Base-by-base conservation (phyloP, 2,888 invertebrate species). In the Agrilus biguttatus region DNA sequence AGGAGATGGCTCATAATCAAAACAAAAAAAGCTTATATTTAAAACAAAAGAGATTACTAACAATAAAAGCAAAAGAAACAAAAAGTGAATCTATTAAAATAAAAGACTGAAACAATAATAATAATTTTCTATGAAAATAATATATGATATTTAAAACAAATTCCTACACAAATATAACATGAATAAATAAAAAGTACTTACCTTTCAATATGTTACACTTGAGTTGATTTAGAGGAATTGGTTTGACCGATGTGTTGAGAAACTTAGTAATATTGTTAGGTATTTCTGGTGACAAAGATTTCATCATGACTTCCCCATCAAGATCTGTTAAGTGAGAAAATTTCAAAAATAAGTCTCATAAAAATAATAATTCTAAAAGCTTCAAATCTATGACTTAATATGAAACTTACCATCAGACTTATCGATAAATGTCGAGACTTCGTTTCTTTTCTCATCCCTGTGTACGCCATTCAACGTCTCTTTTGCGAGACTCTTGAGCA, bases 141-240 rank as follows among this genome's bases (percentile, higher is more conserved):
- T 19, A 4, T 19, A 19, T 19, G 2, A 19, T 19, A 19, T 19
- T 19, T 19, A 19, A 19, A 19, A 19, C 19, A 19, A 5, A 4
- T 19, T 4, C 19, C 2, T 19, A 4, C 19, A 5, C 19, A 19
- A 69, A 51, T 70, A 69, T 19, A 69, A 63, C 39, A 71, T 32
- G 2, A 14, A 14, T 14, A 28, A 40, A 45, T 14, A 44, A 14
- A 40, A 32, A 38, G 33, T 39, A 45, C 54, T 74, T 75, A 66
- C 88, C 88, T 75, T 95, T 95, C 42, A 93, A 71, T 62, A 93
- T 92, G 69, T 88, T 93, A 68, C 93, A 93, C 68, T 93, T 95
- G 48, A 93, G 75, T 60, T 91, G 87, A 50, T 90, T 89, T 8
- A 88, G 87, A 37, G 91, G 90, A 45, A 92, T 75, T 17, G 85